These are phyloP conservation scores for Syngnathoides biaculeatus DNA, from an alignment of 2,113 vertebrate genomes.

Conservation along the genomic window DNA sequence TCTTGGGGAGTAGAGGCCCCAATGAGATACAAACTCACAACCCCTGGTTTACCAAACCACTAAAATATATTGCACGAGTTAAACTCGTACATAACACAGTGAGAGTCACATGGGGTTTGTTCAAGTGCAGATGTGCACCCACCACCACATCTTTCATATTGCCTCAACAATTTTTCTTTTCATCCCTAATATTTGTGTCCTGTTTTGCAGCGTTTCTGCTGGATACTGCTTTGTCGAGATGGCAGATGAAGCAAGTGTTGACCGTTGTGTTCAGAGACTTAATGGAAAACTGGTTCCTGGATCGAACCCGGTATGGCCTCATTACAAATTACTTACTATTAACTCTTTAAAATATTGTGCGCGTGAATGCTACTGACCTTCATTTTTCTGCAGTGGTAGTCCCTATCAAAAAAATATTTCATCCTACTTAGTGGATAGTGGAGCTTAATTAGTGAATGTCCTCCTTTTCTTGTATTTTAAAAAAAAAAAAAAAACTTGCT, in stretches of 20 bases:
- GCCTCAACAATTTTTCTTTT: no score
- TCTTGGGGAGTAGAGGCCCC: no score
- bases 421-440: conserved; percentile 44
- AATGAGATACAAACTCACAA: no score
- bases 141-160: not conserved
- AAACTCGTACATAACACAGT: not conserved
- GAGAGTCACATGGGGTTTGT: not conserved
- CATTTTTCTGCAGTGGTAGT: conserved; percentile 25
- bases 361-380: conserved; percentile 36
- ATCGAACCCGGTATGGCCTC: conserved; percentile 76
- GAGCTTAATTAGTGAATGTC: conserved; percentile 49
- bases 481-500: not conserved
- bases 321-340: conserved; percentile 25
- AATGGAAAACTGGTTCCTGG: conserved; percentile 79
- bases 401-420: conserved; percentile 7
- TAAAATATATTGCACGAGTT: no score
- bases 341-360: conserved; percentile 1
- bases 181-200: conserved; percentile 1
- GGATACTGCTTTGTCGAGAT: conserved; percentile 82
- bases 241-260: conserved; percentile 76
- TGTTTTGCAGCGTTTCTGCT: conserved; percentile 64
- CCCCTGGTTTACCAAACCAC: no score
- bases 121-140: not conserved
- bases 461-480: conserved; percentile 8
- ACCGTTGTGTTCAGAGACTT: conserved; percentile 76